phyloP scores from a whole-genome alignment of 64 coral and sea anemone species.

The Montipora cactus region DNA sequence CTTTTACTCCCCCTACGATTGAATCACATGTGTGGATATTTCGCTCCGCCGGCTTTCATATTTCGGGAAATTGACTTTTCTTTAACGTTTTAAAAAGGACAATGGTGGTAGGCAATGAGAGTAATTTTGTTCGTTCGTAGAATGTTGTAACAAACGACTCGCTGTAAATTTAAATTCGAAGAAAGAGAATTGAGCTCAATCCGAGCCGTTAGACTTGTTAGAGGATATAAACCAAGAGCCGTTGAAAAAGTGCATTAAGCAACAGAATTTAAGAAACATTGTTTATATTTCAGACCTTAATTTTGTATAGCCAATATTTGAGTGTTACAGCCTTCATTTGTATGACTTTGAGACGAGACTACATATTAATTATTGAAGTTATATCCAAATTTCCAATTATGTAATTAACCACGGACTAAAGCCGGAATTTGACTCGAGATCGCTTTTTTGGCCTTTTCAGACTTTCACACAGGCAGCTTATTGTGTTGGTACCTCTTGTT shows the following conservation, averaged over 20 bases:
- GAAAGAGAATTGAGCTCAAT: slow-evolving; percentile 5
- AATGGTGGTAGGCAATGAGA: not conserved
- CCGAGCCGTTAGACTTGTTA: too few relatives aligned
- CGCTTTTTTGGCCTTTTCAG: not conserved
- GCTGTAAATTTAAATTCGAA: not conserved
- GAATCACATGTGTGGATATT: not conserved
- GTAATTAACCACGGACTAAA: not conserved
- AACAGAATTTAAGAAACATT: too few relatives aligned
- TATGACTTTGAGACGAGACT: not conserved
- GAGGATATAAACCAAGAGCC: too few relatives aligned
- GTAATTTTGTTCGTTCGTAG: not conserved
- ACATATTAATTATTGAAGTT: not conserved
- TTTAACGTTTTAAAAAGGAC: not conserved
- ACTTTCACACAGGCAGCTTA: not conserved
- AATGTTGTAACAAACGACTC: too few relatives aligned
- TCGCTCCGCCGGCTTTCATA: not conserved
- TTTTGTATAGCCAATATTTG: not conserved
- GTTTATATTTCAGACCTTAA: too few relatives aligned
- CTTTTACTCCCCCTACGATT: too few relatives aligned
- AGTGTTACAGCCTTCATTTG: not conserved
- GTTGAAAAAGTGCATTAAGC: too few relatives aligned
- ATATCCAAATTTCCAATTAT: not conserved
- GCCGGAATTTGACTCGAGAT: not conserved
- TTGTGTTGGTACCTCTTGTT: not conserved
- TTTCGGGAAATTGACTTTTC: not conserved